These are phyloP conservation scores for Chydorus sphaericus DNA, from an alignment of 2,888 invertebrate species.

Conservation along the genomic window DNA sequence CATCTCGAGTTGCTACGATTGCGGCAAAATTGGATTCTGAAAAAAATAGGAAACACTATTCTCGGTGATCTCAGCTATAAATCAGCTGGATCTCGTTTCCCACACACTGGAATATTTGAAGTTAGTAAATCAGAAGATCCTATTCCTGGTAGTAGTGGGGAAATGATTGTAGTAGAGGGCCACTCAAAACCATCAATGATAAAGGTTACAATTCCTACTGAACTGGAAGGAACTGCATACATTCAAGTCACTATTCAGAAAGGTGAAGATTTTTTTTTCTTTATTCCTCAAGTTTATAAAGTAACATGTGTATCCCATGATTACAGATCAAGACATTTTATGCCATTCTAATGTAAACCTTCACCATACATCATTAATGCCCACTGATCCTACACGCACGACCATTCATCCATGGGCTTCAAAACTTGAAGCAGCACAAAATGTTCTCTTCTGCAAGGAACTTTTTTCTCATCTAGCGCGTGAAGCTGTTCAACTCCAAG, in stretches of 20 bases:
- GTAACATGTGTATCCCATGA: conserved; percentile 7
- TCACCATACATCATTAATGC: conserved; percentile 47
- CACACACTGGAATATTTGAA: conserved; percentile 87
- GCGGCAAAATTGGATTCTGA: conserved; percentile 87
- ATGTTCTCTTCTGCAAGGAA: conserved; percentile 93
- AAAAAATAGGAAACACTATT: conserved; percentile 87
- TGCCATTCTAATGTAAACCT: conserved; percentile 69
- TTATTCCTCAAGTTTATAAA: too few relatives aligned
- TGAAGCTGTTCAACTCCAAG: conserved; percentile 84
- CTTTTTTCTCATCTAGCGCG: conserved; percentile 83
- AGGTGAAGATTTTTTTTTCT: too few relatives aligned
- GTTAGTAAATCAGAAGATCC: conserved; percentile 85
- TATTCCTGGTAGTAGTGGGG: conserved; percentile 22
- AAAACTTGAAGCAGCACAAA: conserved; percentile 90
- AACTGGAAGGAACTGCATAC: conserved; percentile 87
- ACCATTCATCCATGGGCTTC: conserved; percentile 80
- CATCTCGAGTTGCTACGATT: conserved; percentile 78
- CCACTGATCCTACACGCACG: conserved; percentile 53
- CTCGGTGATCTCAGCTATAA: conserved; percentile 91
- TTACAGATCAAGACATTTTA: conserved; percentile 70
- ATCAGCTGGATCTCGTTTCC: conserved; percentile 86
- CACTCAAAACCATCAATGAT: conserved; percentile 48
- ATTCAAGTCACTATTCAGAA: conserved; percentile 91
- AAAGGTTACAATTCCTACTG: conserved; percentile 81
- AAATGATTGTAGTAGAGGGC: neutral